A percentile compares a stretch with the other conserved stretches of the same genome.
phyloP scores from a whole-genome alignment of 2,113 vertebrate genomes.

The Brienomyrus longianalis region DNA sequence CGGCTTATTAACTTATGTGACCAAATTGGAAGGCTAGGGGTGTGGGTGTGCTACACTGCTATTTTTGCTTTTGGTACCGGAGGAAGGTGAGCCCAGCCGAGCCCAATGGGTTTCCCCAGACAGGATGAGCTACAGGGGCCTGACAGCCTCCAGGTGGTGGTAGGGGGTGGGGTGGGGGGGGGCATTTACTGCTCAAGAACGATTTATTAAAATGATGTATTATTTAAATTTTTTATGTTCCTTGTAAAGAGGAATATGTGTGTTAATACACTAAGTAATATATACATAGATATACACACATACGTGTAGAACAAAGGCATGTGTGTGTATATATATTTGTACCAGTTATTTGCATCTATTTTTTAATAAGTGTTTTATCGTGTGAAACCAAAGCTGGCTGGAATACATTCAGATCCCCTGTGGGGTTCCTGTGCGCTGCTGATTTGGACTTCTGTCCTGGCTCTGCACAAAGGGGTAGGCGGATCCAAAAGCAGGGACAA shows the following conservation, averaged over 20 bases:
- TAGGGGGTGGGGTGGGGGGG: background rate
- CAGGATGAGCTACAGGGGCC: background rate
- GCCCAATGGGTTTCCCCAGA: background rate
- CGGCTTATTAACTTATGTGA: constrained; percentile 7
- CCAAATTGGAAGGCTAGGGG: constrained; percentile 17
- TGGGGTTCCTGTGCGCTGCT: background rate
- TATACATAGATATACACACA: constrained; percentile 1
- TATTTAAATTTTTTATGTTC: constrained; percentile 8
- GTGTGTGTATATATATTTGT: constrained; percentile 11
- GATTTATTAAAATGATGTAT: constrained; percentile 21
- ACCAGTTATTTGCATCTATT: background rate
- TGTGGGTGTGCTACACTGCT: background rate
- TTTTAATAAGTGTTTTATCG: background rate
- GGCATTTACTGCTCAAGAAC: background rate
- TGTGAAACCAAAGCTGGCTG: background rate
- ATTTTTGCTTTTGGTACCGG: background rate
- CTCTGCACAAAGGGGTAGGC: background rate
- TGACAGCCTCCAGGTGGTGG: background rate
- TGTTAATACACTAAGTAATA: background rate
- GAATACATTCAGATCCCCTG: background rate
- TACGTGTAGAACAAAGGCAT: background rate
- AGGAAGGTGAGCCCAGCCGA: background rate
- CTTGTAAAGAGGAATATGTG: constrained; percentile 10
- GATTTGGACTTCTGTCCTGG: background rate
- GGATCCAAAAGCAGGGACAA: background rate